Conservation (phyloP, 2,797 vertebrate species). For the Phylloscopus collybita region DNA sequence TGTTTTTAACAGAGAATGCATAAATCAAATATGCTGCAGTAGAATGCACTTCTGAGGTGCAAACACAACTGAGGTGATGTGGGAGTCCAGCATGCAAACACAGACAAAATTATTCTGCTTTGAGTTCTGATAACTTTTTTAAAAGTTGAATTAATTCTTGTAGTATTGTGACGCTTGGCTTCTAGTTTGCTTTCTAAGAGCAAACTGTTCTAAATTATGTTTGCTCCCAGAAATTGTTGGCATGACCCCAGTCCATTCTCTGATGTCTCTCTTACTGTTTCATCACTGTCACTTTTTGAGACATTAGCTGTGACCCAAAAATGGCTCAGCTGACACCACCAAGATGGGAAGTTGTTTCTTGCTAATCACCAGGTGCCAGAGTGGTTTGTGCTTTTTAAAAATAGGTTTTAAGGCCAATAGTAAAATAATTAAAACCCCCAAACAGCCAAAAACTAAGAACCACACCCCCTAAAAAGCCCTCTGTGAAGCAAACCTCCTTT, state of each 20-base stretch:
- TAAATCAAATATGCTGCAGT: background rate
- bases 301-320: background rate
- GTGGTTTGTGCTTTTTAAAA: background rate
- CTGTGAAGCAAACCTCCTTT: background rate
- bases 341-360: background rate
- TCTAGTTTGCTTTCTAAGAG: background rate
- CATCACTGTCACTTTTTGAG: background rate
- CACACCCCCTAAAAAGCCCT: rapidly evolving
- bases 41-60: background rate
- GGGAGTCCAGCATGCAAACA: background rate
- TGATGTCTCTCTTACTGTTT: background rate
- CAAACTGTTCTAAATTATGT: background rate
- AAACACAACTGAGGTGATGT: background rate
- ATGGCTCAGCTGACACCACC: background rate
- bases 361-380: background rate
- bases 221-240: background rate
- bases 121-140: background rate
- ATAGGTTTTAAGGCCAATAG: background rate
- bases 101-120: background rate
- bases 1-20: background rate
- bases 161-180: background rate
- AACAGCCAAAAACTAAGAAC: background rate
- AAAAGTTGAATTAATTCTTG: background rate
- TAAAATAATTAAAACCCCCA: background rate
- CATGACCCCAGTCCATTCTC: background rate